phyloP scores from a whole-genome alignment of 2,888 invertebrate genomes.

The Drosophila affinis region DNA sequence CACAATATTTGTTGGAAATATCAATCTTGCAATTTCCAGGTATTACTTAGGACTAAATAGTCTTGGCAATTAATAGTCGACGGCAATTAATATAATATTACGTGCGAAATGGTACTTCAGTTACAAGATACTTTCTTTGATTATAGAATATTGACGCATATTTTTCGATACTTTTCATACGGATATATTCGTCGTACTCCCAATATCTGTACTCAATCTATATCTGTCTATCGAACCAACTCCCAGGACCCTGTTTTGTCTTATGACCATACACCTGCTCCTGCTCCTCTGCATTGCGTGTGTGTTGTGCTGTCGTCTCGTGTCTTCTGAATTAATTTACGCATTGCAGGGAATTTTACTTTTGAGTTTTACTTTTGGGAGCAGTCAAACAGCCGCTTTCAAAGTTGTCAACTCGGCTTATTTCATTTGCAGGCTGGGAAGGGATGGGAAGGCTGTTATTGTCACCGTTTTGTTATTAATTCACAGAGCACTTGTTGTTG shows the following conservation, averaged over 20 bases:
- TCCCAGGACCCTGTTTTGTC: neutral
- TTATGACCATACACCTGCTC: constrained; percentile 27
- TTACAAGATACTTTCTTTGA: neutral
- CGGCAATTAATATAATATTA: too few species aligned
- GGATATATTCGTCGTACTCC: neutral
- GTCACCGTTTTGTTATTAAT: constrained; percentile 55
- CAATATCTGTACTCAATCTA: neutral
- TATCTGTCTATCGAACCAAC: neutral
- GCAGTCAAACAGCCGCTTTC: constrained; percentile 37
- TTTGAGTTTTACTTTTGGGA: constrained; percentile 36
- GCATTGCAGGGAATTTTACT: constrained; percentile 46
- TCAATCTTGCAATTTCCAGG: too few species aligned
- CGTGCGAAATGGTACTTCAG: too few species aligned
- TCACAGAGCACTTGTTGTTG: constrained; percentile 45
- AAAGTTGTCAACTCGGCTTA: constrained; percentile 73
- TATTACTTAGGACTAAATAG: too few species aligned
- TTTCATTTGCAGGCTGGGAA: constrained; percentile 53
- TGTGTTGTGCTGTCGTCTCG: constrained; percentile 8
- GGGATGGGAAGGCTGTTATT: constrained; percentile 23
- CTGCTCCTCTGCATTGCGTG: constrained; percentile 29
- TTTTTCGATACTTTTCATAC: too few species aligned
- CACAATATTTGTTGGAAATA: neutral
- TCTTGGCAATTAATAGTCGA: too few species aligned
- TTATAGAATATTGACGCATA: neutral
- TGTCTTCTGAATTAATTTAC: constrained; percentile 69